Conservation (phyloP, 37 sponge, comb jelly and placozoan species). For the Chondrilla cf. caribensis region DNA sequence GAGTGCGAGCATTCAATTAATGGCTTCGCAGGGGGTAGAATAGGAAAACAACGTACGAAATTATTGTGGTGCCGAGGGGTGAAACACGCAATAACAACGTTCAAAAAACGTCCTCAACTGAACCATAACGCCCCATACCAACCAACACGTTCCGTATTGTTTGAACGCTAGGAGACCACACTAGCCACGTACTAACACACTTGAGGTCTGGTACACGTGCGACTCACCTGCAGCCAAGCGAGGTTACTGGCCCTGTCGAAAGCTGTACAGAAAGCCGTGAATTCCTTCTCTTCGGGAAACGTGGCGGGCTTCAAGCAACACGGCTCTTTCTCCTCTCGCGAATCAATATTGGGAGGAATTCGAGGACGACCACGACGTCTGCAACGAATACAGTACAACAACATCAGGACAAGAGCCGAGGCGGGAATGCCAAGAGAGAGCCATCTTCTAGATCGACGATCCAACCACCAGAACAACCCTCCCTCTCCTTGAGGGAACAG, state of each 20-base stretch:
- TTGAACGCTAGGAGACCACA: too few species aligned
- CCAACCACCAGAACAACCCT: not conserved
- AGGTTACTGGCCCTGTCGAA: not conserved
- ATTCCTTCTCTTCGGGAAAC: not conserved
- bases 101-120: too few species aligned
- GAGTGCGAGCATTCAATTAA: too few species aligned
- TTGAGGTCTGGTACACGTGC: too few species aligned
- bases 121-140: too few species aligned
- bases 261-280: slow-evolving; percentile 3
- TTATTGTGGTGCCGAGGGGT: too few species aligned
- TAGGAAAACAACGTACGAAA: too few species aligned
- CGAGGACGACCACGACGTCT: not conserved
- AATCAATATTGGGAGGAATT: not conserved
- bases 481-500: not conserved
- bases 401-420: not conserved
- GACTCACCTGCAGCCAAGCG: not conserved
- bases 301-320: not conserved
- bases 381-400: slow-evolving; percentile 3
- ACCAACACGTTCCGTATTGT: too few species aligned
- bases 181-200: too few species aligned
- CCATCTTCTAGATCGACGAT: not conserved
- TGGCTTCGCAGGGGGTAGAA: too few species aligned
- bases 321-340: not conserved
- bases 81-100: too few species aligned
- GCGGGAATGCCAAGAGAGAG: not conserved